Base-by-base conservation (phyloP, 2,113 vertebrate genomes). In the Gallinago paraguaiae region DNA sequence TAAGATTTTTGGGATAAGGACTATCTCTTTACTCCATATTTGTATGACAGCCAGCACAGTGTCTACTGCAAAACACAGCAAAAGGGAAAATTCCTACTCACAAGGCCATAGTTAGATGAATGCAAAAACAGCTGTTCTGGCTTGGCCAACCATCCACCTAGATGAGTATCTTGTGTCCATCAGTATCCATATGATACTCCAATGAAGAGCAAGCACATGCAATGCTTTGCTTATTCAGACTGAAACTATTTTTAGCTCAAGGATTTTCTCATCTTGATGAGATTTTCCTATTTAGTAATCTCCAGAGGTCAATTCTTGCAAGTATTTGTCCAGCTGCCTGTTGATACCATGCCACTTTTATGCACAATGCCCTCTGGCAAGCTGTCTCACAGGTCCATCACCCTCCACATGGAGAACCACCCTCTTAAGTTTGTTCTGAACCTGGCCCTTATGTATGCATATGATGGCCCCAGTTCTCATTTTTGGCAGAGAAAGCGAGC, bases 181-280 rank as follows among this genome's bases (percentile, higher is more conserved):
- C 53, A 69, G 20, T 35, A 90, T 70, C 59, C 76, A 74, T 24
- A 74, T 13, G 41, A 90, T 72, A 61, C 61, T 77, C 13, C 54
- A 69, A 81, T 48, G 35, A 90, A 79, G 31, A 93, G 22, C 39
- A 88, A 76, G 17, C 37, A 65, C n/a, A 45, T 7, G 8, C 18
- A 69, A 54, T 64, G 41, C 45, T 82, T 88, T 80, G 33, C 27
- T 41, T 90, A 82, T 61, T 71, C 50, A 77, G 30, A 50, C 24
- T 77, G 48, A 50, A 82, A 57, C 59, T 80, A 50, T 90, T 92
- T 96, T 92, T 56, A 75, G 17, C 56, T 82, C 51, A 82, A 93
- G 35, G 27, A 71, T 92, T 92, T 89, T 45, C 35, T 78, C 64
- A 43, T 67, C 48, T 70, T 71, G 33, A 71, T 86, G 31, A 81